These are phyloP conservation scores for Cantharis lateralis DNA, from an alignment of 2,888 invertebrate species.

Conservation along the genomic window DNA sequence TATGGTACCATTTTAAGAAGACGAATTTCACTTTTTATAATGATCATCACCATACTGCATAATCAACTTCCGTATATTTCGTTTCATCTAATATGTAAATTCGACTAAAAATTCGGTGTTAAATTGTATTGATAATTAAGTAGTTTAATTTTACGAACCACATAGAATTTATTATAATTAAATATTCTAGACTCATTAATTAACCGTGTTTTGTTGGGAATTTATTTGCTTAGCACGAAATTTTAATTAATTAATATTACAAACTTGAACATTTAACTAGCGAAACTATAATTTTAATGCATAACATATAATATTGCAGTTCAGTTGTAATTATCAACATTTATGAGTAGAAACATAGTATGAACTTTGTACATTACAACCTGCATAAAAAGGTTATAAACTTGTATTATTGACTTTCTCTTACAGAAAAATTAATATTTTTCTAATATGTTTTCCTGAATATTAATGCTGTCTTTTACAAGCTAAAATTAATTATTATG, in stretches of 20 bases:
- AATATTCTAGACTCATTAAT: background rate
- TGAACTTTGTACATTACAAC: background rate
- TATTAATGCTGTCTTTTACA: background rate
- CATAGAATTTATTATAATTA: background rate
- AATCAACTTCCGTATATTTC: background rate
- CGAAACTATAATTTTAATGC: background rate
- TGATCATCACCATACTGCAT: background rate
- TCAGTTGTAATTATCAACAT: background rate
- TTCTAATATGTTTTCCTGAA: background rate
- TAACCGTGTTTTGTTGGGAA: background rate
- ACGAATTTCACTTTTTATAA: slow-evolving; percentile 2
- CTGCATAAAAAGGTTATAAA: background rate
- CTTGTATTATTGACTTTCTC: slow-evolving; percentile 1
- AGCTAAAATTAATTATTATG: background rate
- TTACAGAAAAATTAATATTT: background rate
- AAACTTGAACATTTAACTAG: background rate
- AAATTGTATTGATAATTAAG: background rate
- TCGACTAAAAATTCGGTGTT: background rate
- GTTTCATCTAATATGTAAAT: background rate
- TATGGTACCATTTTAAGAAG: background rate
- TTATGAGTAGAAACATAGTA: background rate
- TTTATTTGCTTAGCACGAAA: background rate
- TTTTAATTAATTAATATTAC: background rate
- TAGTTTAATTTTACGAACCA: background rate
- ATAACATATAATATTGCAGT: background rate